These are phyloP conservation scores for Gobio gobio DNA, from an alignment of 2,113 vertebrate genomes.

Conservation along the genomic window DNA sequence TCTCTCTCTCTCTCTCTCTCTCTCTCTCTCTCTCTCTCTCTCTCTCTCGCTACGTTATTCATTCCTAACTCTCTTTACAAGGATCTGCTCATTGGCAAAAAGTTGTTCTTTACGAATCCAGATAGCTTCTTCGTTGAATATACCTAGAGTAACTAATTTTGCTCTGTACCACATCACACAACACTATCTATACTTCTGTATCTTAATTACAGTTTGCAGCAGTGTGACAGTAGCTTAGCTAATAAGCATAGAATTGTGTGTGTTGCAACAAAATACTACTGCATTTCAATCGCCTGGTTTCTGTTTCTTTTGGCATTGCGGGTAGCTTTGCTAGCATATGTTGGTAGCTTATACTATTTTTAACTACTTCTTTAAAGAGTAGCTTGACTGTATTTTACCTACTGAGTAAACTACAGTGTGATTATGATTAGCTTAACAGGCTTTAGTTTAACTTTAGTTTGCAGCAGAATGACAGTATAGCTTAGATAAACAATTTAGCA, in stretches of 20 bases:
- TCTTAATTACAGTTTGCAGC: background rate
- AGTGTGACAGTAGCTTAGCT: background rate
- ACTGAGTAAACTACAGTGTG: background rate
- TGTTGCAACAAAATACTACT: background rate
- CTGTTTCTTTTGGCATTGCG: too few relatives aligned
- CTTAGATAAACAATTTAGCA: background rate
- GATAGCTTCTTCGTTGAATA: background rate
- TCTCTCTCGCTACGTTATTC: background rate
- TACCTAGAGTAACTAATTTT: background rate
- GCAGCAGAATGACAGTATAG: background rate
- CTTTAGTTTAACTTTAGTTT: background rate
- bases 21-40: constrained; percentile 26
- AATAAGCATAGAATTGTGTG: background rate
- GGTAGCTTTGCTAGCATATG: background rate
- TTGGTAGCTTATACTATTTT: background rate
- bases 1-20: constrained; percentile 9
- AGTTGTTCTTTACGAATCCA: background rate
- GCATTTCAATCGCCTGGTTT: background rate
- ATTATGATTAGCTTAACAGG: background rate
- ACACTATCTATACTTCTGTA: background rate
- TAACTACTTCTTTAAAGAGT: background rate
- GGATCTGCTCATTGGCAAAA: background rate
- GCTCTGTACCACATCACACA: background rate
- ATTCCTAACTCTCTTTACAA: background rate
- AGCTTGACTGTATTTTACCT: background rate